phyloP scores from a whole-genome alignment of 2,888 invertebrate species.

The Tolmerus cingulatus region DNA sequence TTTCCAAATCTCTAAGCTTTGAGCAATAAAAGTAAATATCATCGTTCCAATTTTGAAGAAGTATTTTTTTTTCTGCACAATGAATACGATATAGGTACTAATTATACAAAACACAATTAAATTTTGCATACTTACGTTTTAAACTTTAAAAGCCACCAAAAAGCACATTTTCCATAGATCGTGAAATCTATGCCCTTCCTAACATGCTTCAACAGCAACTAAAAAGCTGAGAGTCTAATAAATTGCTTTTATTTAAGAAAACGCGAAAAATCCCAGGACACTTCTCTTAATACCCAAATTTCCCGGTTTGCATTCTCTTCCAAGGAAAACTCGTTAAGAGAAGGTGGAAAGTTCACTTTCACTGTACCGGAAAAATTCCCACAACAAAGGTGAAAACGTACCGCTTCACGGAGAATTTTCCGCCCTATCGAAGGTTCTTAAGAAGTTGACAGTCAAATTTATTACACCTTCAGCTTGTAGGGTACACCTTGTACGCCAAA shows the following conservation, averaged over 20 bases:
- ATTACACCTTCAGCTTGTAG: neutral
- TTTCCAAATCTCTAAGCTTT: too few relatives aligned
- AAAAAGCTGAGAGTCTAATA: neutral
- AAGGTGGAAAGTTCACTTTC: neutral
- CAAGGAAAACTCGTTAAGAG: neutral
- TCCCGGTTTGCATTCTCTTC: neutral
- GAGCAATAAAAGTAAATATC: too few relatives aligned
- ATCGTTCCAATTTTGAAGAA: neutral
- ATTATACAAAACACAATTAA: neutral
- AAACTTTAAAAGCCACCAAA: neutral
- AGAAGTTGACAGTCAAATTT: slow-evolving; percentile 13
- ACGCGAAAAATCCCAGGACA: neutral
- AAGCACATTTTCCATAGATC: neutral
- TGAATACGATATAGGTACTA: too few relatives aligned
- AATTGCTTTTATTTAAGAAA: neutral
- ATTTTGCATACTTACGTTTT: too few relatives aligned
- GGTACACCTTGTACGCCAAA: slow-evolving; percentile 24
- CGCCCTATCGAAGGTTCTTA: neutral
- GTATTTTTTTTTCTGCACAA: neutral
- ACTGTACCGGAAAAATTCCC: neutral
- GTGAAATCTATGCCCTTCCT: neutral
- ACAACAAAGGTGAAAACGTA: neutral
- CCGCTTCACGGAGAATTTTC: neutral
- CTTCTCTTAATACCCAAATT: neutral
- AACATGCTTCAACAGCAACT: neutral